Base-by-base conservation (phyloP, 2,888 invertebrate genomes). In the Pherbina coryleti region DNA sequence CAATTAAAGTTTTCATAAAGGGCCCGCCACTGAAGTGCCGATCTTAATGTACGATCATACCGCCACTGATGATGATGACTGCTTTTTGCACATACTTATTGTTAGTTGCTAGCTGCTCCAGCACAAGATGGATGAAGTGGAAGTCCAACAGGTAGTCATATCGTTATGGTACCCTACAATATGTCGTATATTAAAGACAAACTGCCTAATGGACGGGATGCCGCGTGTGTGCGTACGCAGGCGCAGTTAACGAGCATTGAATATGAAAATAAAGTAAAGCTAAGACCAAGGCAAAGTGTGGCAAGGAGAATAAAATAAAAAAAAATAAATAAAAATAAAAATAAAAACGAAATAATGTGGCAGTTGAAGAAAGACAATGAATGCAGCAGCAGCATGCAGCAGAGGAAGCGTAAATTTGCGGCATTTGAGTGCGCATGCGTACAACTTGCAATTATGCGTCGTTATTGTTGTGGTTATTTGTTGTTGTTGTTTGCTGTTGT, bases 401-500 rank as follows among this genome's bases (percentile, higher is more conserved):
- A 64, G 62, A 62, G 62, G 28, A 69, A 51, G 69, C 69, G 69
- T 28, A 69, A 69, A 69, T 69, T 49, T 69, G 69, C 28, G 51
- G 69, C 44, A 51, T 49, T 69, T 69, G 49, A 51, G 49, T 51
- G 69, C 69, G 51, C 69, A 69, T 69, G 69, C 69, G 69, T 28
- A 28, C 69, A 69, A 69, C 69, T 69, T 69, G 49, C 69, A 69
- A 69, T 69, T 69, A 69, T 69, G 69, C 69, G 28, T 69, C 25
- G 57, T 60, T 60, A 69, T 22, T 22, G 75, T 71, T 78, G 70
- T 71, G 76, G 74, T 37, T 4, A 37, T 8, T 66, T 49, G 73
- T 22, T 73, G 73, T 72, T 49, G 31, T 51, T 69, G 70, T 66
- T 74, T 78, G 78, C 55, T 49, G 67, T 22, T 74, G 73, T 66